Evolutionary conservation across 2,797 vertebrate species (phyloP).

Genomic region (Hephaestus fuliginosus): DNA sequence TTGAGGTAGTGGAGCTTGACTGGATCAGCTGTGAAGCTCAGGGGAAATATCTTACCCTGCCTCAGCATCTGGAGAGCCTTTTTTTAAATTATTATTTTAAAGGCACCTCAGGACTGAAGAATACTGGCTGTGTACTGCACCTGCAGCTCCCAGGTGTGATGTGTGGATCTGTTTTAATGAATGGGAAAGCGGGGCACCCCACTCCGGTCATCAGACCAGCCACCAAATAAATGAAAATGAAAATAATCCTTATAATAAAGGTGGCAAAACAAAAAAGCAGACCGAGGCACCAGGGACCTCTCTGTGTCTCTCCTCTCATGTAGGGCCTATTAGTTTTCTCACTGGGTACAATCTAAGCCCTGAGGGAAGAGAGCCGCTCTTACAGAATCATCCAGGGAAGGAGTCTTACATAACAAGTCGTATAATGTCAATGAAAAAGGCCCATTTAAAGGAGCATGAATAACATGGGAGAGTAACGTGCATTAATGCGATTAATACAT

Average conservation of each 20-base stretch:
- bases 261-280: background rate
- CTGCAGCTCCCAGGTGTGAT: conserved; percentile 49
- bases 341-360: conserved; percentile 78
- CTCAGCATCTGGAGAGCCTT: conserved; percentile 31
- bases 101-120: conserved; percentile 8
- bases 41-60: conserved; percentile 24
- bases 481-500: conserved; percentile 32
- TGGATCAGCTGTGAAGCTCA: conserved; percentile 47
- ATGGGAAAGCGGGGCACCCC: conserved; percentile 46
- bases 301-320: conserved; percentile 45
- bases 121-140: conserved; percentile 24
- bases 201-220: conserved; percentile 21
- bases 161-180: conserved; percentile 60
- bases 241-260: conserved; percentile 51
- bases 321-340: conserved; percentile 70
- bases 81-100: background rate
- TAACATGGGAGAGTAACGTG: conserved; percentile 39
- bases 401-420: conserved; percentile 81
- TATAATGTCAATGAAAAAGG: conserved; percentile 81
- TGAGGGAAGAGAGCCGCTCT: conserved; percentile 67
- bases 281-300: conserved; percentile 33
- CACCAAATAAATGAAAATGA: conserved; percentile 48
- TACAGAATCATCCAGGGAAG: conserved; percentile 74
- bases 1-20: conserved; percentile 21
- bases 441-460: conserved; percentile 67